Evolutionary conservation across 2,113 vertebrate genomes (phyloP).

Genomic region (Siphamia tubifer): DNA sequence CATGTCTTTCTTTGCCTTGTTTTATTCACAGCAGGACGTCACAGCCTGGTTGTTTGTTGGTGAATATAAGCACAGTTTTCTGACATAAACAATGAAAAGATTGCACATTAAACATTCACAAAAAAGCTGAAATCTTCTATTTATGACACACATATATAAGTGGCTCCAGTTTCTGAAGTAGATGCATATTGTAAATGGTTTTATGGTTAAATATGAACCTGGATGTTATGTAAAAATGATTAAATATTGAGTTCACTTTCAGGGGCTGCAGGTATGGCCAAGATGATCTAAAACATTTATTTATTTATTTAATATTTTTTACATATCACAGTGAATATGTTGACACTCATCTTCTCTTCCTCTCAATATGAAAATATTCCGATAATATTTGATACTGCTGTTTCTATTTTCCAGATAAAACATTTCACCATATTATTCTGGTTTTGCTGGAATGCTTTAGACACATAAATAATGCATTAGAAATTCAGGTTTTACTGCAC

Average conservation of each 20-base stretch:
- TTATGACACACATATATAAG: conserved; percentile 40
- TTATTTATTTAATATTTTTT: too few relatives aligned
- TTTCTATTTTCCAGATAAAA: too few relatives aligned
- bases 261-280: not conserved
- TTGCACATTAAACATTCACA: conserved; percentile 45
- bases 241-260: conserved; percentile 1
- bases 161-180: not conserved
- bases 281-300: too few relatives aligned
- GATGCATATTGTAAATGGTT: not conserved
- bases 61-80: conserved; percentile 3
- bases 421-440: too few relatives aligned
- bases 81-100: conserved; percentile 38
- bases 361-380: too few relatives aligned
- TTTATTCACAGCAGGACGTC: not conserved
- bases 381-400: too few relatives aligned
- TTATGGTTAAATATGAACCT: conserved; percentile 6
- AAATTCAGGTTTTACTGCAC: too few relatives aligned
- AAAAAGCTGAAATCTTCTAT: conserved; percentile 41
- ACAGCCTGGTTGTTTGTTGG: not conserved
- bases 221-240: conserved; percentile 4
- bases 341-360: too few relatives aligned
- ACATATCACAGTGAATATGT: too few relatives aligned
- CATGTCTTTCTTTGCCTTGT: not conserved
- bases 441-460: too few relatives aligned
- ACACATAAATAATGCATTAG: too few relatives aligned